Evolutionary conservation across 2,797 vertebrate species (phyloP).

Genomic region (Lutjanus campechanus): DNA sequence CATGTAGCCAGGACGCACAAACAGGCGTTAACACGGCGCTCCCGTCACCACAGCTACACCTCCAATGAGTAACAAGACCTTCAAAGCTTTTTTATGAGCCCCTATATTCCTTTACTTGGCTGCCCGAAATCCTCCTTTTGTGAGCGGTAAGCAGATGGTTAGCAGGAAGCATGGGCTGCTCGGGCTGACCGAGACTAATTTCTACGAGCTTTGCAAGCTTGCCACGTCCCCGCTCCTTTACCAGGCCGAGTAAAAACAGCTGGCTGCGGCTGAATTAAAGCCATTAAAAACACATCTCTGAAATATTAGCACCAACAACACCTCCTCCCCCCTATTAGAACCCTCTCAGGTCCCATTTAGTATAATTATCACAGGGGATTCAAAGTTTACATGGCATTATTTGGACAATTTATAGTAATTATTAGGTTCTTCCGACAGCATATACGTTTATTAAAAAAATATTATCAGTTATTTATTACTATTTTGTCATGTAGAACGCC

Average conservation of each 20-base stretch:
- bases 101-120: constrained; percentile 78
- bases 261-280: constrained; percentile 94
- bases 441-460: background rate
- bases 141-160: constrained; percentile 98
- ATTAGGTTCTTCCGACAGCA: too few species aligned
- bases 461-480: background rate
- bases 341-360: constrained; percentile 16
- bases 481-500: background rate
- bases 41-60: constrained; percentile 55
- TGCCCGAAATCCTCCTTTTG: constrained; percentile 95
- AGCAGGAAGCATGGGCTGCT: constrained; percentile 96
- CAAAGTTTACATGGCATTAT: constrained; percentile 24
- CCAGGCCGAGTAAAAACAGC: constrained; percentile 95
- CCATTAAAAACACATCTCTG: constrained; percentile 89
- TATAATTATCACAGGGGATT: constrained; percentile 17
- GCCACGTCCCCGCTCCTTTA: constrained; percentile 95
- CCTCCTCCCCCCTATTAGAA: constrained; percentile 49
- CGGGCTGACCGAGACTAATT: constrained; percentile 98
- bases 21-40: constrained; percentile 55
- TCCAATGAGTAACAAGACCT: constrained; percentile 84
- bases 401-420: too few species aligned
- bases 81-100: constrained; percentile 87
- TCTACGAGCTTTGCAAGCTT: constrained; percentile 97
- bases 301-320: constrained; percentile 92
- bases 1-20: constrained; percentile 38